These are phyloP conservation scores for Hydrozoanthus tunicans DNA, from an alignment of 64 coral and sea anemone genomes.

Conservation along the genomic window DNA sequence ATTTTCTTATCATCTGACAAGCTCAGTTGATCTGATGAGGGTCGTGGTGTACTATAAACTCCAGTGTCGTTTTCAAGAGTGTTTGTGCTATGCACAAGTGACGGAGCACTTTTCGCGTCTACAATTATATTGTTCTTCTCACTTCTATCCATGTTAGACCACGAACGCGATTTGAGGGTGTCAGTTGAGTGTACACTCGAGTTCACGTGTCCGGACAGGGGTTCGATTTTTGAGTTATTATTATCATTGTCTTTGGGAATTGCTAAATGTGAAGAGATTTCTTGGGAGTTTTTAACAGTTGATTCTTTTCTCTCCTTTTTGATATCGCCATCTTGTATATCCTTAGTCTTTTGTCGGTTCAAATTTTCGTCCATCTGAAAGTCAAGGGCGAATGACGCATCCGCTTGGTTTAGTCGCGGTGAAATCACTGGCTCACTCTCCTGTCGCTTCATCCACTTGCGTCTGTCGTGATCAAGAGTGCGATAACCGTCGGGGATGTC, in stretches of 20 bases:
- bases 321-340: neutral
- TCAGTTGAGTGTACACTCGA: slow-evolving; percentile 22
- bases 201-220: slow-evolving; percentile 32
- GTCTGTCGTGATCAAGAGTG: neutral
- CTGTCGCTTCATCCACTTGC: slow-evolving; percentile 36
- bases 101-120: slow-evolving; percentile 43
- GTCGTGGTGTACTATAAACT: slow-evolving; percentile 34
- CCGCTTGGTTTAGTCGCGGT: neutral
- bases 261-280: neutral
- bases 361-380: neutral
- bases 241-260: slow-evolving; percentile 1
- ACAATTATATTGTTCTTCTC: neutral
- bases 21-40: slow-evolving; percentile 7
- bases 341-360: neutral
- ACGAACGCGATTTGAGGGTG: slow-evolving; percentile 21
- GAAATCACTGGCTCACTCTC: slow-evolving; percentile 53
- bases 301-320: neutral
- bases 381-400: neutral
- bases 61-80: neutral
- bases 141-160: slow-evolving; percentile 48
- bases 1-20: neutral
- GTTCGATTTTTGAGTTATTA: neutral
- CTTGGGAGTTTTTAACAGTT: neutral
- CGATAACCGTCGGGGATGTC: neutral
- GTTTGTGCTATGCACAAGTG: neutral